A percentile compares a stretch with the other conserved stretches of the same genome.
Evolutionary conservation across 2,113 vertebrate species (phyloP).

Genomic region (Phalacrocorax aristotelis): DNA sequence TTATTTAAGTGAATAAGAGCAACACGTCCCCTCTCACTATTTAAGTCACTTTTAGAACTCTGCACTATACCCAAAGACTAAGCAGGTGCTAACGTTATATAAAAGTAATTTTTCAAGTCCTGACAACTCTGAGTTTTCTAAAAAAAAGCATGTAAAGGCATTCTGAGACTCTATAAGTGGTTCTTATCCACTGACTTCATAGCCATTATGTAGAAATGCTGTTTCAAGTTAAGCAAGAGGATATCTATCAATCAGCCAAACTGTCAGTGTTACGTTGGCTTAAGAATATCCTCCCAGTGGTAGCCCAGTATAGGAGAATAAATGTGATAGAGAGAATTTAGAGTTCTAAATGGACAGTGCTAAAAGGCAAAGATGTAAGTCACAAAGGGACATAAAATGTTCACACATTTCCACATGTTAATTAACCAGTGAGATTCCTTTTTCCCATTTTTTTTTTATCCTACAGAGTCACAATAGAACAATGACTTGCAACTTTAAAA

Average conservation of each 20-base stretch:
- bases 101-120: background rate
- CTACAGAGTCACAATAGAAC: background rate
- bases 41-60: background rate
- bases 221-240: background rate
- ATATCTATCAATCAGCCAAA: background rate
- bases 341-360: background rate
- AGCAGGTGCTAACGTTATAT: background rate
- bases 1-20: background rate
- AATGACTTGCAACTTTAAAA: background rate
- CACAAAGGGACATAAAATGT: background rate
- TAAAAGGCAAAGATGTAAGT: background rate
- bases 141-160: background rate
- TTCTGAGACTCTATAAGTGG: background rate
- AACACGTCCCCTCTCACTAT: background rate
- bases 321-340: background rate
- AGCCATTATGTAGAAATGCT: background rate
- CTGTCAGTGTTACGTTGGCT: accelerated
- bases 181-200: background rate
- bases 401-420: background rate
- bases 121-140: background rate
- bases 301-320: background rate
- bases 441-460: background rate
- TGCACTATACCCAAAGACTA: background rate
- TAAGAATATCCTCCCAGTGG: background rate
- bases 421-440: background rate